Conservation (phyloP, 2,797 vertebrate species). For the Sebastolobus alascanus region DNA sequence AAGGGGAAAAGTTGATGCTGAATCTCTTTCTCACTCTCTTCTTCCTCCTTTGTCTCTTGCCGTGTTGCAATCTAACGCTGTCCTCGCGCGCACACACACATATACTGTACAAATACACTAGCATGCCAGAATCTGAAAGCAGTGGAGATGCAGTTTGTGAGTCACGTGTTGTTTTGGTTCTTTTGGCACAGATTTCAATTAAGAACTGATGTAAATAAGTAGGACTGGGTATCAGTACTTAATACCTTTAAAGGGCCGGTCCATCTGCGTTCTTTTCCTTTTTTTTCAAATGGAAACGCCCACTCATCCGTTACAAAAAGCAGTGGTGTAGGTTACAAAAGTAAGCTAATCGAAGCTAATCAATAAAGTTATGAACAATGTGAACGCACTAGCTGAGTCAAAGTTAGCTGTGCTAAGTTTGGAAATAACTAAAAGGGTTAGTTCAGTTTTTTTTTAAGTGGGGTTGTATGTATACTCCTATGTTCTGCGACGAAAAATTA, state of each 20-base stretch:
- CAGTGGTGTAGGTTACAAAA: too few species aligned
- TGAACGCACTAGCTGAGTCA: too few species aligned
- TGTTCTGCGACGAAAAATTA: too few species aligned
- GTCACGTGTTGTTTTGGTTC: slow-evolving; percentile 36
- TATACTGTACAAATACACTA: neutral
- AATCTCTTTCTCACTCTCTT: slow-evolving; percentile 62
- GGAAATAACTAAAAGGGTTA: too few species aligned
- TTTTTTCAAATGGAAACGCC: too few species aligned
- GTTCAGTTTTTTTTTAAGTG: too few species aligned
- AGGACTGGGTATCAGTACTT: neutral
- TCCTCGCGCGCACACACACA: neutral
- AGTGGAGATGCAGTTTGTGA: slow-evolving; percentile 35
- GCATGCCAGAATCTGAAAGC: slow-evolving; percentile 18
- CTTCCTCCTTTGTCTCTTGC: slow-evolving; percentile 63
- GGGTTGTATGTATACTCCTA: too few species aligned
- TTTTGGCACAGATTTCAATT: slow-evolving; percentile 19
- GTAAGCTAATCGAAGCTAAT: too few species aligned
- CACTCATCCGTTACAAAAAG: fast-evolving
- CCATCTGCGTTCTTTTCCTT: too few species aligned
- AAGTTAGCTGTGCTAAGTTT: too few species aligned
- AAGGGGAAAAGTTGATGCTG: slow-evolving; percentile 76
- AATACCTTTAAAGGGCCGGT: too few species aligned
- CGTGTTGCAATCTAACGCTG: slow-evolving; percentile 49
- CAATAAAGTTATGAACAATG: too few species aligned
- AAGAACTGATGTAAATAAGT: slow-evolving; percentile 1